Evolutionary conservation across 2,113 vertebrate species (phyloP), one percentile per base, ranked within the genome.

Genomic region (Anolis carolinensis): DNA sequence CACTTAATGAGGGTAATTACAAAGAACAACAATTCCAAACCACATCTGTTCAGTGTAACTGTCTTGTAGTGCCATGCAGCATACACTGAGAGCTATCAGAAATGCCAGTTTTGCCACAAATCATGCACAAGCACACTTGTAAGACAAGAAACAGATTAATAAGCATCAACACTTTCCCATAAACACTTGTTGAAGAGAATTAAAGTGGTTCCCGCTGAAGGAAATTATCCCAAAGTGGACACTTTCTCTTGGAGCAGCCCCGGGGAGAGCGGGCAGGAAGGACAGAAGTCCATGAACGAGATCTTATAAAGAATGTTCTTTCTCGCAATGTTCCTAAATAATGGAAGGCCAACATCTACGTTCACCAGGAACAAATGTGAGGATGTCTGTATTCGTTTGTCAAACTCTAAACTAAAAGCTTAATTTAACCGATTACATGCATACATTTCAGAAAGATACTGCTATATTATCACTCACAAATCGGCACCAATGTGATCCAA

Each of bases 1-100:
- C 96, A 96, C 96, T 97, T 98, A 99, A 99, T 99, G 97, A 98
- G 93, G 97, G 97, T 97, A 98, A 99, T 99, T 99, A 98, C 97
- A 93, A 98, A 98, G 97, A 97, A 98, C 97, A 99, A 99, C 98
- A 99, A 97, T 95, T 96, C 95, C 94, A 92, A 95, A 96, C 94
- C 96, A 96, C 97, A 96, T 98, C 98, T 99, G 98, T 94, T 98
- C 97, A 98, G 93, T 97, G 96, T 98, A 97, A 98, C 96, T 36
- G 87, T 93, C 95, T 87, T 89, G 79, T 92, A 92, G 94, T 89
- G 95, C 95, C 94, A 59, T 52, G 90, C 80, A 91, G 95, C 93
- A 94, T 95, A 96, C 94, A 93, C 79, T 81, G 94, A 93, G 96
- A 95, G 96, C 97, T 97, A 97, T 98, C 98, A 98, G 95, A 95